Evolutionary conservation across 1,140 invertebrate species (phyloP).

Genomic region (Magallana gigas): DNA sequence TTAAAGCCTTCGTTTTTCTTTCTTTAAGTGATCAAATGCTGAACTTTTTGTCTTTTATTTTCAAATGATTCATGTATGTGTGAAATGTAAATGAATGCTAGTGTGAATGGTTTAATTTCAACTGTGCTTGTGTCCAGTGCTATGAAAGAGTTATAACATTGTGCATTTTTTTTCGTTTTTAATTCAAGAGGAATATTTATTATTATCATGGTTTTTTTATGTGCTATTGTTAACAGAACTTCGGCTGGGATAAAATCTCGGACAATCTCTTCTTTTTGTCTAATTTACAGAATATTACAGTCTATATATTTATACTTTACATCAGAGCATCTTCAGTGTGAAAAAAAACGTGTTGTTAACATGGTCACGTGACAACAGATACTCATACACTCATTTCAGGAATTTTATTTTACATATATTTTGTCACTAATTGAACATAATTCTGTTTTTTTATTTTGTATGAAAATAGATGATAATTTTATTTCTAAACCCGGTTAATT

Average conservation of each 20-base stretch:
- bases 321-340: neutral
- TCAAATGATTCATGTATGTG: neutral
- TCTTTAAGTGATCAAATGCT: neutral
- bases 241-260: slow-evolving; percentile 30
- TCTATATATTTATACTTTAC: neutral
- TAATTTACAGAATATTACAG: slow-evolving; percentile 15
- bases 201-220: neutral
- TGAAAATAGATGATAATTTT: slow-evolving; percentile 22
- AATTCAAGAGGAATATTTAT: slow-evolving; percentile 17
- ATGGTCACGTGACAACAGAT: neutral
- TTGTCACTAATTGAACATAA: neutral
- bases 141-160: neutral
- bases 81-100: neutral
- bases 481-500: slow-evolving; percentile 19
- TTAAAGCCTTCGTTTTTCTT: slow-evolving; percentile 21
- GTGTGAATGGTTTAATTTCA: neutral
- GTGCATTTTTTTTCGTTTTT: neutral
- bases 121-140: slow-evolving; percentile 4
- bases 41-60: neutral
- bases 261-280: slow-evolving; percentile 8
- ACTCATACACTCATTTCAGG: slow-evolving; percentile 6
- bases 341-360: neutral
- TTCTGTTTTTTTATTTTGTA: slow-evolving; percentile 23
- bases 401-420: neutral
- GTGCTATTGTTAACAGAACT: slow-evolving; percentile 3